phyloP scores from a whole-genome alignment of 1,140 invertebrate species.

The Venustaconcha ellipsiformis region DNA sequence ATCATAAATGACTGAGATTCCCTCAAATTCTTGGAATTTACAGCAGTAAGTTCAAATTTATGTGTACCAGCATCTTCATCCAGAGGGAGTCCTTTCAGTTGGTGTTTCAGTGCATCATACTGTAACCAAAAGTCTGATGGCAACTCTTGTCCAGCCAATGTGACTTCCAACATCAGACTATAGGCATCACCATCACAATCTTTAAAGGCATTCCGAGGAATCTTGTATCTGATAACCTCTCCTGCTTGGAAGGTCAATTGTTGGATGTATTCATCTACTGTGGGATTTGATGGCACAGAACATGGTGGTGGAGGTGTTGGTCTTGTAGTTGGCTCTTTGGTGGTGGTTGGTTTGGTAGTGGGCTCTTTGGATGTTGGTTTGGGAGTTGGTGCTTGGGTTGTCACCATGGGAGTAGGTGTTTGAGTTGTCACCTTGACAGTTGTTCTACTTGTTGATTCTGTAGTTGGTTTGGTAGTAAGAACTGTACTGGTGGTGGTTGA shows the following conservation, averaged over 20 bases:
- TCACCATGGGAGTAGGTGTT: conserved; percentile 6
- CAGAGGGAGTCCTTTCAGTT: conserved; percentile 73
- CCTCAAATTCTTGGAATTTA: conserved; percentile 10
- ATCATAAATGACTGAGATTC: conserved; percentile 32
- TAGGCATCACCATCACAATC: conserved; percentile 86
- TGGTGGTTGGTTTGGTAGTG: conserved; percentile 14
- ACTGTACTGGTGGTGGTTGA: conserved; percentile 16
- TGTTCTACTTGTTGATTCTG: not conserved
- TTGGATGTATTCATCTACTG: conserved; percentile 33
- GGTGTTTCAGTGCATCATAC: conserved; percentile 34
- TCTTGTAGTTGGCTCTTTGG: conserved; percentile 1
- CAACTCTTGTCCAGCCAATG: conserved; percentile 72
- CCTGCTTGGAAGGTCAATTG: conserved; percentile 77
- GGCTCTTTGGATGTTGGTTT: conserved; percentile 9
- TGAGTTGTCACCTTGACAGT: conserved; percentile 7
- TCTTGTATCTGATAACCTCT: conserved; percentile 80
- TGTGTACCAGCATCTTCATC: conserved; percentile 76
- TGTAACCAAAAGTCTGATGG: conserved; percentile 43
- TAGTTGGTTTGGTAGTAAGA: conserved; percentile 6
- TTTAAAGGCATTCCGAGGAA: conserved; percentile 88
- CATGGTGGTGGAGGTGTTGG: conserved; percentile 20
- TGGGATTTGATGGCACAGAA: conserved; percentile 20
- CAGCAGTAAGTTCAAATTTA: conserved; percentile 46
- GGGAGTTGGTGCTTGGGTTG: not conserved
- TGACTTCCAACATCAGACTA: conserved; percentile 80